Conservation (phyloP, 2,113 vertebrate genomes). For the Misgurnus anguillicaudatus region DNA sequence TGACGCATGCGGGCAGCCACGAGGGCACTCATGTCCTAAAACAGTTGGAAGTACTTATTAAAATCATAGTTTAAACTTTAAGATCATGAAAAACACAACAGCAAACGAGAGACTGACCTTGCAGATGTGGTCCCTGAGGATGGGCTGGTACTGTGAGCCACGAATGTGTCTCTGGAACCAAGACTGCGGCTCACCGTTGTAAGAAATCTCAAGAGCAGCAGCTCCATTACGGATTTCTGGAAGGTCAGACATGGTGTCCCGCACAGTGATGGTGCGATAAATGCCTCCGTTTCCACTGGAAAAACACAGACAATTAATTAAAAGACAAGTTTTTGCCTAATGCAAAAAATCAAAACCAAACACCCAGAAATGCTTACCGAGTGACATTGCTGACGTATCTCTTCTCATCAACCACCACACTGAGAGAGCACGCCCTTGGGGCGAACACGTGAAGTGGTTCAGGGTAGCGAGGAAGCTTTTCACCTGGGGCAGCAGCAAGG, state of each 20-base stretch:
- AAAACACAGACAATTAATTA: background rate
- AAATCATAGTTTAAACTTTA: no score
- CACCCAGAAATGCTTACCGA: slow-evolving; percentile 69
- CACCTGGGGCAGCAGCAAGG: slow-evolving; percentile 88
- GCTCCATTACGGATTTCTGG: slow-evolving; percentile 94
- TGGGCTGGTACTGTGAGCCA: slow-evolving; percentile 95
- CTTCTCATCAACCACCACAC: slow-evolving; percentile 91
- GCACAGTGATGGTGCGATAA: slow-evolving; percentile 93
- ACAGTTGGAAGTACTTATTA: no score
- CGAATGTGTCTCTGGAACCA: slow-evolving; percentile 98
- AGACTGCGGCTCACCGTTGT: slow-evolving; percentile 95
- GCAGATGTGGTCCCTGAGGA: slow-evolving; percentile 95
- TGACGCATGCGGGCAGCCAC: slow-evolving; percentile 94
- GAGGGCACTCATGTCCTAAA: slow-evolving; percentile 93
- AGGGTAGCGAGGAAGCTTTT: slow-evolving; percentile 89
- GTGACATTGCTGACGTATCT: slow-evolving; percentile 92
- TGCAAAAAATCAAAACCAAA: background rate
- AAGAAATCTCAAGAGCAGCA: slow-evolving; percentile 86
- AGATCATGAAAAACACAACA: background rate
- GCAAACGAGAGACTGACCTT: slow-evolving; percentile 76
- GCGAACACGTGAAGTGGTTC: slow-evolving; percentile 93
- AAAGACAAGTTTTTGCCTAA: background rate
- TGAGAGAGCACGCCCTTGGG: slow-evolving; percentile 89
- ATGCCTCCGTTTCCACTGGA: slow-evolving; percentile 85
- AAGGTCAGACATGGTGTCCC: slow-evolving; percentile 95